A percentile compares a stretch with the other conserved stretches of the same genome.
Evolutionary conservation across 2,888 invertebrate species (phyloP).

Genomic region (Amiota minor): DNA sequence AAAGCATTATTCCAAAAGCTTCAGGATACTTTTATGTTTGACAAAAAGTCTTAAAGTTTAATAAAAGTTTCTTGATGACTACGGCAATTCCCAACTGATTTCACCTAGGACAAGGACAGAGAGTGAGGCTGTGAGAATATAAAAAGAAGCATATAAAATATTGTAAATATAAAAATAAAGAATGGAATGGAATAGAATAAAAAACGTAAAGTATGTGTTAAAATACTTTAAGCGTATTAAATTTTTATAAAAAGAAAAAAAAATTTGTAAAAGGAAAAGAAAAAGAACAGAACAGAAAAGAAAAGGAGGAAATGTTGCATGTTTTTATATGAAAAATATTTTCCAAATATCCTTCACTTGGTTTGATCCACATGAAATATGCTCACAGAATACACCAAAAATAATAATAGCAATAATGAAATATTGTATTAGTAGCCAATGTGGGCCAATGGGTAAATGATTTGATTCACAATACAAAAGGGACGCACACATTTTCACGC

Average conservation of each 20-base stretch:
- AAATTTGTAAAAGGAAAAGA: background rate
- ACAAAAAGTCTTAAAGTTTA: constrained; percentile 10
- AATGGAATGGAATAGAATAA: no score
- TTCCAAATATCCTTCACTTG: constrained; percentile 8
- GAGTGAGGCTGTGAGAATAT: no score
- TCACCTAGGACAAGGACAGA: no score
- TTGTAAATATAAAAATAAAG: no score
- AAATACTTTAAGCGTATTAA: constrained; percentile 53
- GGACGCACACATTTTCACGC: constrained; percentile 49
- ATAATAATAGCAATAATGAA: constrained; percentile 1
- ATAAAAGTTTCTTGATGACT: constrained; percentile 20
- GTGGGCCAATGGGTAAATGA: background rate
- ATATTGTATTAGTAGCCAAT: constrained; percentile 24
- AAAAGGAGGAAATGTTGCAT: background rate
- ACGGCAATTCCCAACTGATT: no score
- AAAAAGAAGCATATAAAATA: no score
- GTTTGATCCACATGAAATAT: constrained; percentile 1
- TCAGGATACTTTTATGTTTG: background rate
- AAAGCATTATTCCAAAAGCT: background rate
- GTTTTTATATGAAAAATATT: constrained; percentile 4
- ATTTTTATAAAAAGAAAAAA: constrained; percentile 32
- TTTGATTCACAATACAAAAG: background rate
- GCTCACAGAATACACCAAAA: background rate
- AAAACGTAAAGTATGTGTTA: constrained; percentile 37
- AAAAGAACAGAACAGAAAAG: background rate